Base-by-base conservation (phyloP, 2,113 vertebrate genomes). In the Atlantisia rogersi region DNA sequence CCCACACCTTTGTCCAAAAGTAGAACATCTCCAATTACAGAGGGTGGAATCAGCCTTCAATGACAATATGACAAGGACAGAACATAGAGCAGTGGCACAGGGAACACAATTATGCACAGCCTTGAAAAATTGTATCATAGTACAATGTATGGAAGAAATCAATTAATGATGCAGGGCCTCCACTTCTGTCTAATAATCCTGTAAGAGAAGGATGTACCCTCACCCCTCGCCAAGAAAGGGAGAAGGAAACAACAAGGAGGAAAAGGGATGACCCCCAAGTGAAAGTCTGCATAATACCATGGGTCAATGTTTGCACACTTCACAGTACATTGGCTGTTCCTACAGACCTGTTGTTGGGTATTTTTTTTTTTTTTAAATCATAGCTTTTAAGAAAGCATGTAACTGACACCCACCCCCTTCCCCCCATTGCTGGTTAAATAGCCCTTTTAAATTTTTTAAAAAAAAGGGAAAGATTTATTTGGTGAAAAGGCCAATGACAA, bases 1-100 rank as follows among this genome's bases (percentile, higher is more conserved):
- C 98, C 98, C 98, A 98, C 98, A 98, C 98, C 98, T 98, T 98
- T 98, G 98, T 98, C 98, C 98, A 98, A 98, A 98, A 98, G 97
- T 98, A 98, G 98, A 98, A 98, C 98, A 98, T 98, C 98, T 98
- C 98, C 98, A 98, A 98, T 98, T 98, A 98, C 98, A 98, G 98
- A 98, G 97, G 98, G 98, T 98, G 98, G 98, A 98, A 98, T 98
- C 98, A 98, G 98, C 97, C 97, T 98, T 98, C 98, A 98, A 98
- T 98, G 98, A 98, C 98, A 98, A 98, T 97, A 98, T 98, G 98
- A 98, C 98, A 98, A 98, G 98, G 98, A 98, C 98, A 97, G 97
- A 97, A 97, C 97, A 97, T 84, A 97, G 98, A 98, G 97, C 90
- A 93, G 97, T 97, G 97, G 98, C 98, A 98, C 96, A 92, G 97